Percentiles rank a stretch among this genome's conserved stretches.
Evolutionary conservation across 1,140 invertebrate genomes (phyloP).

Genomic region (Hermetia illucens): DNA sequence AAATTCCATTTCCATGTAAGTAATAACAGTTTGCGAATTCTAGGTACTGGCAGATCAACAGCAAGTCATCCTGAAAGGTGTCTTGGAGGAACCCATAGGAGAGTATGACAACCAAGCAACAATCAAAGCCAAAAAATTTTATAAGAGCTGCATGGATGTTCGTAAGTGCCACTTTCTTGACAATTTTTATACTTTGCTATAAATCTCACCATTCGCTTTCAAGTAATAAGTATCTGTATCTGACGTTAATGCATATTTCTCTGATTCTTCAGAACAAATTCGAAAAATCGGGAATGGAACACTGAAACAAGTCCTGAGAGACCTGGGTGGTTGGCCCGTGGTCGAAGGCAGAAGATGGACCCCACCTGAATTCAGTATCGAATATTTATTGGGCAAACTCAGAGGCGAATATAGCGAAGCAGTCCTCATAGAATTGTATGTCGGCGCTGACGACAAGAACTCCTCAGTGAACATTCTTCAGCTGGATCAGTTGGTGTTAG

Average conservation of each 20-base stretch:
- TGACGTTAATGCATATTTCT: too few species aligned
- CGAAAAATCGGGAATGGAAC: constrained; percentile 50
- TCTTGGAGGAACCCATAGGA: constrained; percentile 51
- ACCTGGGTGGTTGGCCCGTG: constrained; percentile 66
- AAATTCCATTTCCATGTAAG: background rate
- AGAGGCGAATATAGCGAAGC: constrained; percentile 59
- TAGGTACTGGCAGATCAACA: constrained; percentile 68
- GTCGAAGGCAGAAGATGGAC: constrained; percentile 46
- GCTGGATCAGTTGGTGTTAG: constrained; percentile 68
- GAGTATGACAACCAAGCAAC: constrained; percentile 54
- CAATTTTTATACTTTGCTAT: background rate
- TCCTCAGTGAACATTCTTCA: constrained; percentile 74
- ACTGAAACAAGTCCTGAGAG: constrained; percentile 40
- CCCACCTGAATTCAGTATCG: constrained; percentile 38
- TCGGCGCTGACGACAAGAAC: constrained; percentile 75
- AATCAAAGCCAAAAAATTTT: constrained; percentile 70
- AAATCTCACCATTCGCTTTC: too few species aligned
- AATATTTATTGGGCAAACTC: constrained; percentile 50
- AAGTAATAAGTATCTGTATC: too few species aligned
- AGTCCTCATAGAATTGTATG: constrained; percentile 62
- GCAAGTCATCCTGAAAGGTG: constrained; percentile 66
- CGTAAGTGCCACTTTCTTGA: constrained; percentile 44
- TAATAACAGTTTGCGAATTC: background rate
- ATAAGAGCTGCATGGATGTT: constrained; percentile 74
- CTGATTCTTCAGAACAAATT: constrained; percentile 45